Evolutionary conservation across 2,797 vertebrate species (phyloP), one percentile per base, ranked within the genome.

Genomic region (Coccyzus lansbergi): DNA sequence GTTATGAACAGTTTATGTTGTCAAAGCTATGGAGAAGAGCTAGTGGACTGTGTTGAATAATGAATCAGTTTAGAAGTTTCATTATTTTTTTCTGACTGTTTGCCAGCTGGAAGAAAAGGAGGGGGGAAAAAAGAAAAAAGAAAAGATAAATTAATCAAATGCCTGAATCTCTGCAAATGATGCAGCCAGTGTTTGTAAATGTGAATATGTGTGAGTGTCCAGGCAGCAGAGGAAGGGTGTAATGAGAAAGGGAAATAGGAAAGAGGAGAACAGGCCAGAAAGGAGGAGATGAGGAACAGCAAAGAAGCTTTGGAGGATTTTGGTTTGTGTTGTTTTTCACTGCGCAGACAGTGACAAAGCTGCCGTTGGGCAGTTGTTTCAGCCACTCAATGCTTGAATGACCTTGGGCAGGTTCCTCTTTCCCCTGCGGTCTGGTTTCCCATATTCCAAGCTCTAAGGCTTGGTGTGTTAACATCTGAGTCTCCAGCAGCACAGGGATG

Each of bases 21-120:
- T 77, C 75, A 53, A 53, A 78, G 44, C 81, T 90, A 33, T 24
- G 88, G 83, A 86, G 83, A 71, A 84, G 85, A 83, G 46, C 58
- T 55, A 69, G 42, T 83, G 56, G 60, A 42, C 89, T 86, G 46
- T 86, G 42, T 52, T 92, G 86, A 95, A 83, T 96, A 95, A 89
- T 81, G 18, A 78, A 92, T 92, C 58, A 0, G 53, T 87, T 83
- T 86, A 36, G 75, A 93, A 93, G 60, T 94, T 94, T 92, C 56
- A 46, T 42, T 70, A 70, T 94, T 67, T 92, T 88, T 94, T 79
- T 92, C 42, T 94, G 86, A 70, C 60, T 3, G 0, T 64, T 94
- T 94, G 70, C 77, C 86, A 86, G 67, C 62, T 90, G 55, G 63
- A 80, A 36, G 51, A 40, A 81, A 81, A 71, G 21, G 29, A 11